Base-by-base conservation (phyloP, 2,888 invertebrate genomes). In the Dastarcus helophoroides region DNA sequence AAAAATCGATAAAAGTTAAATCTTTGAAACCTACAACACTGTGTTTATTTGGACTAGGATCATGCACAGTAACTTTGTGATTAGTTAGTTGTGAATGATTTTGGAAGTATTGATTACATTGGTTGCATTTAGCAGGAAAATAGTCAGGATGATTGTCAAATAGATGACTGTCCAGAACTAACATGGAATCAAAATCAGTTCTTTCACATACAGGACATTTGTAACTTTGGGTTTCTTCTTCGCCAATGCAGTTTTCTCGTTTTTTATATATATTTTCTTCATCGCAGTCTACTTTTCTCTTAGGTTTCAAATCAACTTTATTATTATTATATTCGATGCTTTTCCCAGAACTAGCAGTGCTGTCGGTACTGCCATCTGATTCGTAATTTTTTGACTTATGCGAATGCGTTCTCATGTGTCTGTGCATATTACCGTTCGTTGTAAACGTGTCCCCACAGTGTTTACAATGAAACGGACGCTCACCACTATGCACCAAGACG, bases 351-450 rank as follows among this genome's bases (percentile, higher is more conserved):
- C 60, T 58, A 21, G 52, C 57, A 44, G 63, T 65, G 39, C 67
- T 63, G 42, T 67, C 67, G 13, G 63, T 61, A 44, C 69, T 69
- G 35, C 64, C 68, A 38, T 70, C 65, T 35, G 73, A 73, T 53
- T 75, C 75, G 52, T 74, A 75, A 54, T 68, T 72, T 46, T 65
- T 65, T 26, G 54, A 55, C 44, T 65, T 67, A 40, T 64, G 64
- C 37, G 69, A 69, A 55, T 80, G 79, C 2, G 79, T 81, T 36
- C 82, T 68, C 68, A 80, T 73, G 57, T 86, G 86, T 21, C 84
- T 66, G 53, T 83, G 83, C 83, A 86, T 83, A 58, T 83, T 85
- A 14, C 83, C 84, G 56, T 84, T 85, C 8, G 84, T 84, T 17
- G 83, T 83, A 60, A 86, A 86, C 22, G 82, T 76, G 60, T 82